Conservation (phyloP, 35 echinoderm and acorn worm species). For the Apostichopus japonicus region DNA sequence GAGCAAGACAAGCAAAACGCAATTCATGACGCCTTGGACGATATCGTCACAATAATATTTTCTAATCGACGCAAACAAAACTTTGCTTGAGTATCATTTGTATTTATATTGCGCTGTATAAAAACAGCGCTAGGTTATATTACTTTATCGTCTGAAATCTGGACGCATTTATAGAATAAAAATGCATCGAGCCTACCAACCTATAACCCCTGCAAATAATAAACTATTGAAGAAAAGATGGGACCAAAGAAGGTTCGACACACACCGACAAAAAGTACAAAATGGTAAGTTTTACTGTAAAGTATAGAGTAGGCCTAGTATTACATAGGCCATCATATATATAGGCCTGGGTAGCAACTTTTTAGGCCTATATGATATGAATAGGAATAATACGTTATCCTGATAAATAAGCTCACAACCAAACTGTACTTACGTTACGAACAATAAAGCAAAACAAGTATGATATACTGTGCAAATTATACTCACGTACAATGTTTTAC, state of each 20-base stretch:
- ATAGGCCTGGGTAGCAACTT: no score
- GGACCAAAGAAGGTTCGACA: constrained; percentile 93
- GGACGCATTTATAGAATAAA: background rate
- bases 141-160: background rate
- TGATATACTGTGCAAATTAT: no score
- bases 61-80: background rate
- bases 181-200: constrained; percentile 98
- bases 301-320: no score
- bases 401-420: no score
- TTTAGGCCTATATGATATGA: no score
- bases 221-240: constrained; percentile 95
- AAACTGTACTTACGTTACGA: no score
- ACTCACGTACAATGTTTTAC: no score
- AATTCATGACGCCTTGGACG: no score
- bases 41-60: background rate
- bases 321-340: no score
- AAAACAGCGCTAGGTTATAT: background rate
- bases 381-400: no score
- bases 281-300: constrained; percentile 67
- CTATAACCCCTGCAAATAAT: constrained; percentile 97
- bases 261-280: constrained; percentile 89
- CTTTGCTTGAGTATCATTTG: background rate
- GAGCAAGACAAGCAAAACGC: no score
- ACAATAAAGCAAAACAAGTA: no score
- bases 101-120: background rate